Base-by-base conservation (phyloP, 2,113 vertebrate genomes). In the Cyprinodon brontotheroides region DNA sequence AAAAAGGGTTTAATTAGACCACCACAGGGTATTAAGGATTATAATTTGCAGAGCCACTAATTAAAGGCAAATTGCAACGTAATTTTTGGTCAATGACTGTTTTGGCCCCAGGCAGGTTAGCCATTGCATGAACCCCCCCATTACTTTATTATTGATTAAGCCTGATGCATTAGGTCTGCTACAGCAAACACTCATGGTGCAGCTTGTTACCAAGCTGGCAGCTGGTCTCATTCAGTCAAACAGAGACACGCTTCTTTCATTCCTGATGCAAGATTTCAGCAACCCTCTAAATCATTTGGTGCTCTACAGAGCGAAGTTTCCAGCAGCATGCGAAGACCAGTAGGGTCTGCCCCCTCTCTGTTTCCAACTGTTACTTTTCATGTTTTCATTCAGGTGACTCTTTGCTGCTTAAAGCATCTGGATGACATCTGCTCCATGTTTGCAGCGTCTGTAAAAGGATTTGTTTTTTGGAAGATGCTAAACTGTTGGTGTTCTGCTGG, bases 241-340 rank as follows among this genome's bases (percentile, higher is more conserved):
- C 70, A 87, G 62, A 86, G 75, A 82, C 48, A 64, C 15, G 7
- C 75, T 81, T 77, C 81, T 88, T 29, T 45, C 57, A 68, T 38
- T 71, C 84, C 73, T 90, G 86, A 91, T 88, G 90, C 77, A 91
- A 91, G 77, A 77, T 77, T 68, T 38, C 63, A 83, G 89, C 89
- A 91, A 91, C 74, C 75, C 70, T 61, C 53, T 57, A 1, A 82
- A 69, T 72, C 71, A 80, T 81, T 83, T 86, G 86, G 76, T 85
- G 68, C 79, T 75, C 68, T 78, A 74, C 72, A 47, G 83, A 60
- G 75, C 60, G 20, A 75, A 63, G 78, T 78, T 77, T 85, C 76
- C 68, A 53, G 59, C 65, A 62, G 68, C 70, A 60, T 37, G 70
- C 62, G 39, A 65, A 61, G 60, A 22, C 40, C 38, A 11, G 75